Evolutionary conservation across 2,888 invertebrate species (phyloP).

Genomic region (Fabriciana adippe): DNA sequence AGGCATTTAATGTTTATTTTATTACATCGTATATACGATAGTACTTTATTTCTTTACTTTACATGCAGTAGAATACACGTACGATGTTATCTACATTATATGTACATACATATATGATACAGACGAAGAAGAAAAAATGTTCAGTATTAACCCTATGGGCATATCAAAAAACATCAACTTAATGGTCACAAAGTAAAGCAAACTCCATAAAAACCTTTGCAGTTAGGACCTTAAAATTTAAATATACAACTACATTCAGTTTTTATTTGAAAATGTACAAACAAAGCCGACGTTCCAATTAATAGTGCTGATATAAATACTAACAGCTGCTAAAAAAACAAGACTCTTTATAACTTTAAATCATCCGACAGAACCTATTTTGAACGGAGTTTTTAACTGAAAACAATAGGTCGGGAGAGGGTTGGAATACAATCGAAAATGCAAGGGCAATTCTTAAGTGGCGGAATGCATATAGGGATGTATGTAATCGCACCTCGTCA

Average conservation of each 20-base stretch:
- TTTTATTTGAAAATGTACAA: conserved; percentile 3
- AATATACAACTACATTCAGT: conserved; percentile 8
- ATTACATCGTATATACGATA: background rate
- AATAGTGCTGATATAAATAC: conserved; percentile 12
- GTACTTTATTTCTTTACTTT: too few relatives aligned
- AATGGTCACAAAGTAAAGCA: too few relatives aligned
- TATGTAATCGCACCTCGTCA: conserved; percentile 36
- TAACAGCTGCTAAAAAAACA: conserved; percentile 6
- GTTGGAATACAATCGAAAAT: conserved; percentile 39
- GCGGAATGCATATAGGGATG: conserved; percentile 28
- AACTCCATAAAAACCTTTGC: background rate
- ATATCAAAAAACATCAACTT: too few relatives aligned
- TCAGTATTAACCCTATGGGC: too few relatives aligned
- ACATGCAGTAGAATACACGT: too few relatives aligned
- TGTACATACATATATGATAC: too few relatives aligned
- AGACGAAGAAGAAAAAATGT: too few relatives aligned
- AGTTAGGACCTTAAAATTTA: background rate
- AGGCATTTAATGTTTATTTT: background rate
- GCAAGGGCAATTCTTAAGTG: conserved; percentile 39
- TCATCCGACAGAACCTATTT: conserved; percentile 19
- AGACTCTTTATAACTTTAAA: conserved; percentile 12
- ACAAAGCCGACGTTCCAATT: conserved; percentile 13
- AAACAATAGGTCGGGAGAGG: conserved; percentile 37
- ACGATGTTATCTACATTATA: too few relatives aligned
- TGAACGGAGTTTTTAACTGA: conserved; percentile 21